Evolutionary conservation across 2,797 vertebrate species (phyloP), one percentile per base, ranked within the genome.

Genomic region (Melanotaenia trifasciata): DNA sequence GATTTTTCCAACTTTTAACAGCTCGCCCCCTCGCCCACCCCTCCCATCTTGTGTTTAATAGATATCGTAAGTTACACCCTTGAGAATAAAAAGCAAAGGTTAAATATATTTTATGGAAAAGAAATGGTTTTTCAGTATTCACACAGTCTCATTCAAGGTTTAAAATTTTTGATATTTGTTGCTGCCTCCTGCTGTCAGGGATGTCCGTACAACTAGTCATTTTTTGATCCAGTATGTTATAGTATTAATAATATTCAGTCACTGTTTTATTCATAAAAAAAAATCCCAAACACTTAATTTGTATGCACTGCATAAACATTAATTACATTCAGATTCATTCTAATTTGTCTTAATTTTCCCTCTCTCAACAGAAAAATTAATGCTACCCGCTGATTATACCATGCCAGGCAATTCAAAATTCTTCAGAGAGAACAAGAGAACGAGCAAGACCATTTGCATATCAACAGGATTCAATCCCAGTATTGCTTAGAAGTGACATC

Each of bases 261-360:
- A 66, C 65, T 82, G 70, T 88, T 84, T 90, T 85, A 90, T 87
- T 92, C 78, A 90, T 89, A 77, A 56, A 80, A 72, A 67, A 64
- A 32, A 57, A 58, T 26, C 70, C 69, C 76, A 67, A 84, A 79
- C 65, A 81, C 36, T 78, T 83, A 51, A 85, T 89, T 90, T 71
- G 79, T 86, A 90, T 90, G 86, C 83, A 81, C 83, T 71, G 81
- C 80, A 82, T 84, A 89, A 87, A 89, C 83, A 90, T 90, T 83
- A 94, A 93, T 90, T 89, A 77, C 67, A 83, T 90, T 91, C 67
- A 81, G 69, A 90, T 90, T 90, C 26, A 81, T 89, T 91, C 71
- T 86, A 89, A 91, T 93, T 94, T 86, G 87, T 87, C 89, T 90
- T 90, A 78, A 91, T 91, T 90, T 85, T 53, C 66, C 28, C 45